These are phyloP conservation scores for Julus scanicus DNA, from an alignment of 2,888 invertebrate genomes.

Conservation along the genomic window DNA sequence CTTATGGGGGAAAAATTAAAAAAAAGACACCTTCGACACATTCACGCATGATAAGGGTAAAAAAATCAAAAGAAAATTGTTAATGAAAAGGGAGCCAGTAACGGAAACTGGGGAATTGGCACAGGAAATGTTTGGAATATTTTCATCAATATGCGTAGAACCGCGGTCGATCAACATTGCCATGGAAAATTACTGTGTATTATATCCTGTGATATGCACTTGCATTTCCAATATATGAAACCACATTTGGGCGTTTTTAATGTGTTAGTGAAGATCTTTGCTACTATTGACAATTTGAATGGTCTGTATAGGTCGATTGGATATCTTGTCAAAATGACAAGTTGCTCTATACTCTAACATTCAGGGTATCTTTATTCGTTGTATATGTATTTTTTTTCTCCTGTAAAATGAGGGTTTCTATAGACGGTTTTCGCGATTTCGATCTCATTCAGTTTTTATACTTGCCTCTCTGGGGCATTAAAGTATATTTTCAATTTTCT, in stretches of 20 bases:
- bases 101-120: neutral
- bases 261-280: neutral
- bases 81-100: neutral
- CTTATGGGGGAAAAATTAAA: neutral
- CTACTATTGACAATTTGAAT: neutral
- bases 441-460: neutral
- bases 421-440: neutral
- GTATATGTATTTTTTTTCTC: too few relatives aligned
- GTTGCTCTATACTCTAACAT: neutral
- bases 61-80: constrained; percentile 10
- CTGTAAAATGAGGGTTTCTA: neutral
- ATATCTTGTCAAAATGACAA: neutral
- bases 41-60: neutral
- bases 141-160: neutral
- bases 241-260: neutral
- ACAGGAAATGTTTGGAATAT: constrained; percentile 18
- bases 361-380: neutral
- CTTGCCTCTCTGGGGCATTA: neutral
- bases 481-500: neutral
- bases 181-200: neutral
- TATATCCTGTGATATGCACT: too few relatives aligned
- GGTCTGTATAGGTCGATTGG: neutral
- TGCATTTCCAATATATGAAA: too few relatives aligned
- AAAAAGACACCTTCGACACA: neutral
- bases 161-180: neutral